Evolutionary conservation across 2,113 vertebrate species (phyloP).

Genomic region (Protobothrops flavoviridis): DNA sequence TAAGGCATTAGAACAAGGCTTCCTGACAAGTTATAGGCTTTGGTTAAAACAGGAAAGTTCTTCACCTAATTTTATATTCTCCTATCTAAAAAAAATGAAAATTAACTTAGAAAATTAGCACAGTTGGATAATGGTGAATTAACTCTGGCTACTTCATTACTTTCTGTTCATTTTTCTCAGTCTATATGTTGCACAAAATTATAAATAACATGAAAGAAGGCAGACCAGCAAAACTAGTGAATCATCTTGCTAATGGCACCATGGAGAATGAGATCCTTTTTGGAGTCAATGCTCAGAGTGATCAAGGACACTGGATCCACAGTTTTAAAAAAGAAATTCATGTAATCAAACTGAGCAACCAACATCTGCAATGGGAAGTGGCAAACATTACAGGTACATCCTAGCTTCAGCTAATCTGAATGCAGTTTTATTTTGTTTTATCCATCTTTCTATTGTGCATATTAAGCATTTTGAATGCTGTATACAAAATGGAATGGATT

Average conservation of each 20-base stretch:
- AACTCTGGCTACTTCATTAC: neutral
- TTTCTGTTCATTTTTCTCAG: constrained; percentile 49
- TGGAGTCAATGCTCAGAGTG: too few species aligned
- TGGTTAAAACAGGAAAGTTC: neutral
- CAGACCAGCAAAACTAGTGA: neutral
- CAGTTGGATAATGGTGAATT: fast-evolving
- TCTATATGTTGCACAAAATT: constrained; percentile 45
- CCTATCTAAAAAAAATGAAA: neutral
- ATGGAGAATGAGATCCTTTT: fast-evolving
- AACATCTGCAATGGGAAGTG: constrained; percentile 49
- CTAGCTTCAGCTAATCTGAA: neutral
- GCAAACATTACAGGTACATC: constrained; percentile 58
- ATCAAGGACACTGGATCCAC: constrained; percentile 41
- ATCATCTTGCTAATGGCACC: neutral
- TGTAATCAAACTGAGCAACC: constrained; percentile 54
- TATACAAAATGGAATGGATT: neutral
- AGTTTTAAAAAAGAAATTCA: constrained; percentile 36
- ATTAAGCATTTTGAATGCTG: neutral
- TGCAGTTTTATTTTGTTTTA: neutral
- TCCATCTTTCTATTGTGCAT: neutral
- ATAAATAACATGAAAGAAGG: constrained; percentile 19
- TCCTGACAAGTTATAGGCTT: neutral
- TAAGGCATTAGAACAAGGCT: neutral
- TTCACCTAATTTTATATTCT: neutral
- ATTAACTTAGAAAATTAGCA: neutral